A percentile compares a stretch with the other conserved stretches of the same genome.
phyloP scores from a whole-genome alignment of 2,888 invertebrate genomes.

The Hirtodrosophila histrioides region DNA sequence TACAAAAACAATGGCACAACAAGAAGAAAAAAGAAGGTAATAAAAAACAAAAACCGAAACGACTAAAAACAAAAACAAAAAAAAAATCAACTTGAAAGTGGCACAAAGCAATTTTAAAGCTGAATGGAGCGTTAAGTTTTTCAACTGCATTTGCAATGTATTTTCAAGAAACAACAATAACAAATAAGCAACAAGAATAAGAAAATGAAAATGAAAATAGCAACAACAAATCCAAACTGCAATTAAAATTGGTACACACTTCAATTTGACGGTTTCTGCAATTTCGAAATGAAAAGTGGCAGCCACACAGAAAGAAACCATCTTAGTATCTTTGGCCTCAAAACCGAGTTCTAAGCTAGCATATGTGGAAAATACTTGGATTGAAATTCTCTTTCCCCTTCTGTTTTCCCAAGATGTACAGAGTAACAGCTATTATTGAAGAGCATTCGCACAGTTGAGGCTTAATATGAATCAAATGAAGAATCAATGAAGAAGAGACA shows the following conservation, averaged over 20 bases:
- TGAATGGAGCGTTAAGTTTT: slow-evolving; percentile 80
- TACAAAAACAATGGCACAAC: slow-evolving; percentile 34
- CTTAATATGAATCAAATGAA: too few relatives aligned
- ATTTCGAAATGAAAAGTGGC: slow-evolving; percentile 22
- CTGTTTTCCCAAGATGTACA: too few relatives aligned
- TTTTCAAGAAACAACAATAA: slow-evolving; percentile 39
- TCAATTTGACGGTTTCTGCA: slow-evolving; percentile 12
- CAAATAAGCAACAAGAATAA: slow-evolving; percentile 48
- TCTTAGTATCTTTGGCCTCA: background rate
- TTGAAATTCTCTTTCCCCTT: too few relatives aligned
- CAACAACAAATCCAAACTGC: slow-evolving; percentile 26
- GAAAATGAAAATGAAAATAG: slow-evolving; percentile 22
- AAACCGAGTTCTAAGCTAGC: too few relatives aligned
- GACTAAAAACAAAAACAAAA: slow-evolving; percentile 24
- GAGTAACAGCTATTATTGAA: too few relatives aligned
- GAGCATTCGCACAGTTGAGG: too few relatives aligned
- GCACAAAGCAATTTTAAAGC: slow-evolving; percentile 78
- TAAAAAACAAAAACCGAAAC: slow-evolving; percentile 14
- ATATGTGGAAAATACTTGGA: too few relatives aligned
- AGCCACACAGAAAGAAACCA: background rate
- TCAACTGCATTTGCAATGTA: slow-evolving; percentile 69
- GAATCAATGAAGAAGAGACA: too few relatives aligned
- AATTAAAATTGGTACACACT: slow-evolving; percentile 51
- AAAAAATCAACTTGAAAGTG: slow-evolving; percentile 70
- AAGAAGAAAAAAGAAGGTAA: slow-evolving; percentile 22